Evolutionary conservation across 2,113 vertebrate genomes (phyloP), one percentile per base, ranked within the genome.

Genomic region (Tonatia bakeri): DNA sequence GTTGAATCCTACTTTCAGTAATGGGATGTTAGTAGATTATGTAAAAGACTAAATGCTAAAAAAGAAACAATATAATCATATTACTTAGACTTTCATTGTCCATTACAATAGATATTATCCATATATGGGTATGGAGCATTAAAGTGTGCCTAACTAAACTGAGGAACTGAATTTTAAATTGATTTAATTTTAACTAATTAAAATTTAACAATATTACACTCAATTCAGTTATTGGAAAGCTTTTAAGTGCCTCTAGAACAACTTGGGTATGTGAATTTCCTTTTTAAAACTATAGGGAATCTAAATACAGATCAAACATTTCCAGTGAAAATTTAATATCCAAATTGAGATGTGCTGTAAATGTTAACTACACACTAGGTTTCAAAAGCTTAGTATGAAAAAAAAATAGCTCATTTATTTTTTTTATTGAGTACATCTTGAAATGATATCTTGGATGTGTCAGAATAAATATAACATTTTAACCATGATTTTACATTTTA

Each of bases 371-470:
- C 28, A 80, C 7, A 83, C 1, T 7, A 33, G 16, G 84, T 90
- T 87, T 88, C 38, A 77, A 88, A 96, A 75, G 24, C 10, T 61
- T 45, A 91, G 33, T 59, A 67, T 45, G 28, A 22, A 45, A 50
- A 47, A n/a, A 40, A 91, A 72, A 67, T 69, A 69, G 14, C 24
- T 83, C 19, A 82, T 76, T 92, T 26, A 2, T 80, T 95, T 56
- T 54, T 40, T 9, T 70, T 5, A 87, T 64, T 69, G 31, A 83
- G 1, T 75, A 47, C 6, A 80, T 94, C 59, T 90, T 80, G 7
- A 91, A 96, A 90, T 95, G 47, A 43, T 90, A 91, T 81, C 80
- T 94, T 83, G 47, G 31, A 80, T 13, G 14, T 84, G 76, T 17
- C 80, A 1, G 7, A 5, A 64, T 94, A 88, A 93, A 87, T 87